phyloP scores from a whole-genome alignment of 2,888 invertebrate species.

The Eupithecia abbreviata region DNA sequence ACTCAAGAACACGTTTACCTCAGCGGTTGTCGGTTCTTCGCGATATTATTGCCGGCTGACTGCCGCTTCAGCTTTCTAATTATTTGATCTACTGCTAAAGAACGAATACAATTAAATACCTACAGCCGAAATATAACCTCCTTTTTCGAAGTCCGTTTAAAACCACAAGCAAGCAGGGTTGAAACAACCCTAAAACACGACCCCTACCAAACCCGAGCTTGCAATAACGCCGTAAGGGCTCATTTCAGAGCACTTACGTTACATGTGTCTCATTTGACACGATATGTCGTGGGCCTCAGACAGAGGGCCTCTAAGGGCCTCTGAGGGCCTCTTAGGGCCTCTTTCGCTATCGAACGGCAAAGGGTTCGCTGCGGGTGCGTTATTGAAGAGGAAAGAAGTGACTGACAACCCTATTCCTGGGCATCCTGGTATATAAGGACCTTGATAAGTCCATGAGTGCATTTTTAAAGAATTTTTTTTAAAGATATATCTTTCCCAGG shows the following conservation, averaged over 20 bases:
- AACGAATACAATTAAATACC: too few relatives aligned
- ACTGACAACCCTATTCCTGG: background rate
- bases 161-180: background rate
- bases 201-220: conserved; percentile 26
- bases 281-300: conserved; percentile 50
- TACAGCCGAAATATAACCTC: too few relatives aligned
- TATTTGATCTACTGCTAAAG: too few relatives aligned
- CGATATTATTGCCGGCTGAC: too few relatives aligned
- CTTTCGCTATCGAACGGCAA: background rate
- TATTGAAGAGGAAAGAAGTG: background rate
- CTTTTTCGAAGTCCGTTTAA: background rate
- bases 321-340: background rate
- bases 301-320: conserved; percentile 20
- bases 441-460: background rate
- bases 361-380: background rate
- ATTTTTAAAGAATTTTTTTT: too few relatives aligned
- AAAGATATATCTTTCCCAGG: too few relatives aligned
- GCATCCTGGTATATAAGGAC: background rate
- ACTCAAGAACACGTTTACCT: too few relatives aligned
- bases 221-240: conserved; percentile 43
- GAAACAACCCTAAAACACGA: conserved; percentile 2
- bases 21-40: too few relatives aligned
- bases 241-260: conserved; percentile 45
- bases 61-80: too few relatives aligned
- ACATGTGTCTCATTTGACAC: conserved; percentile 63